phyloP scores from a whole-genome alignment of 2,888 invertebrate genomes.

The Helobdella robusta region DNA sequence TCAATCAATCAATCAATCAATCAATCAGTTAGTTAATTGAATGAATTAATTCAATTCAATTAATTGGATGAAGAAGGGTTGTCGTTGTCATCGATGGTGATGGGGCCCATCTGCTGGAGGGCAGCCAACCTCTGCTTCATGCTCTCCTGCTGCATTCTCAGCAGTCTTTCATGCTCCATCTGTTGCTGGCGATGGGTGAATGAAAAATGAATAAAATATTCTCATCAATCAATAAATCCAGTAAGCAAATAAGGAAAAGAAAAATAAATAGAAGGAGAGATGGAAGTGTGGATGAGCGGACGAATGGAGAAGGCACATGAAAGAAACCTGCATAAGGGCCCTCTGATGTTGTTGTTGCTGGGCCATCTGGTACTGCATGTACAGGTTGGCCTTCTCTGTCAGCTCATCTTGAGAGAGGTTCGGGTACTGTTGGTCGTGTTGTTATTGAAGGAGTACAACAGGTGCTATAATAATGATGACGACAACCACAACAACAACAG shows the following conservation, averaged over 20 bases:
- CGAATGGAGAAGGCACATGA: not conserved
- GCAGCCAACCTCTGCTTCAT: constrained; percentile 13
- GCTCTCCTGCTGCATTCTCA: constrained; percentile 17
- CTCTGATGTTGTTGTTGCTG: constrained; percentile 18
- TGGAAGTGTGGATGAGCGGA: not conserved
- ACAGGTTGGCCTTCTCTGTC: constrained; percentile 18
- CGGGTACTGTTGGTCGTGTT: constrained; percentile 8
- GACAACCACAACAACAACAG: too few relatives aligned
- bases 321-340: not conserved
- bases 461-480: not conserved
- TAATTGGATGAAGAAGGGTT: not conserved
- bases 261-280: not conserved
- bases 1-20: too few relatives aligned
- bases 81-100: constrained; percentile 18
- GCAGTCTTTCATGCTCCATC: constrained; percentile 14
- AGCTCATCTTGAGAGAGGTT: constrained; percentile 16
- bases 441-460: not conserved
- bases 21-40: too few relatives aligned
- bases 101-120: constrained; percentile 21
- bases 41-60: too few relatives aligned
- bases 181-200: constrained; percentile 10
- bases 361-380: constrained; percentile 19
- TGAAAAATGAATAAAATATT: not conserved
- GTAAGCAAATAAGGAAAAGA: not conserved
- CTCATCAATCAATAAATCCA: not conserved